These are phyloP conservation scores for Gymnothorax javanicus DNA, from an alignment of 2,797 vertebrate species.

Conservation along the genomic window DNA sequence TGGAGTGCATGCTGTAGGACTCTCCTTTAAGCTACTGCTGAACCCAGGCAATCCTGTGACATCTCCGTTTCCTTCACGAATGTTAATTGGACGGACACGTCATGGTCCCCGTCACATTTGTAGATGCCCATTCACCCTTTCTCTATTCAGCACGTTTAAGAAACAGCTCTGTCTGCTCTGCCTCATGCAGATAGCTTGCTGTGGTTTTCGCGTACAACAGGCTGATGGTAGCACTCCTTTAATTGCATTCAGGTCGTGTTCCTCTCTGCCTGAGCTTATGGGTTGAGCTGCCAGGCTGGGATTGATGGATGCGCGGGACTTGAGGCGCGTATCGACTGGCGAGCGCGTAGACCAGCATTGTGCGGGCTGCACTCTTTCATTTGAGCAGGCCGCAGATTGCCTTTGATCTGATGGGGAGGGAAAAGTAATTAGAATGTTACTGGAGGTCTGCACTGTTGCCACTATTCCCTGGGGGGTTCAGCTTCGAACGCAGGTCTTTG, in stretches of 20 bases:
- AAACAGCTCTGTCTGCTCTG: background rate
- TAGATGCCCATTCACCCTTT: background rate
- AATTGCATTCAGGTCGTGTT: constrained; percentile 13
- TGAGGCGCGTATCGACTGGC: constrained; percentile 25
- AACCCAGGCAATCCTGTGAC: background rate
- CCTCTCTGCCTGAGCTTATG: background rate
- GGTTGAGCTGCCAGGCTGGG: constrained; percentile 9
- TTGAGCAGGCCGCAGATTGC: constrained; percentile 26
- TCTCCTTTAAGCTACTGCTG: background rate
- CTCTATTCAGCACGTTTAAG: background rate
- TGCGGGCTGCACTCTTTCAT: background rate
- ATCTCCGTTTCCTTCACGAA: background rate
- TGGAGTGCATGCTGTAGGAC: background rate
- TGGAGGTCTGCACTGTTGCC: constrained; percentile 13
- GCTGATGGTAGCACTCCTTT: background rate
- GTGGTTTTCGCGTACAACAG: background rate
- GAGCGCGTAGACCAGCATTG: constrained; percentile 1
- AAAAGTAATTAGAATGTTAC: constrained; percentile 27
- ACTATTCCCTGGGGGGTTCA: background rate
- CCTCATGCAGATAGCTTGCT: background rate
- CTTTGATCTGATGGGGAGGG: constrained; percentile 22
- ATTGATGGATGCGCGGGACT: constrained; percentile 28
- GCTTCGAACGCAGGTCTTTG: background rate
- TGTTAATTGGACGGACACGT: background rate
- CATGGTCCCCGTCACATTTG: background rate